Percentiles rank a stretch among this genome's conserved stretches.
Evolutionary conservation across 2,113 vertebrate species (phyloP).

Genomic region (Patagioenas fasciata): DNA sequence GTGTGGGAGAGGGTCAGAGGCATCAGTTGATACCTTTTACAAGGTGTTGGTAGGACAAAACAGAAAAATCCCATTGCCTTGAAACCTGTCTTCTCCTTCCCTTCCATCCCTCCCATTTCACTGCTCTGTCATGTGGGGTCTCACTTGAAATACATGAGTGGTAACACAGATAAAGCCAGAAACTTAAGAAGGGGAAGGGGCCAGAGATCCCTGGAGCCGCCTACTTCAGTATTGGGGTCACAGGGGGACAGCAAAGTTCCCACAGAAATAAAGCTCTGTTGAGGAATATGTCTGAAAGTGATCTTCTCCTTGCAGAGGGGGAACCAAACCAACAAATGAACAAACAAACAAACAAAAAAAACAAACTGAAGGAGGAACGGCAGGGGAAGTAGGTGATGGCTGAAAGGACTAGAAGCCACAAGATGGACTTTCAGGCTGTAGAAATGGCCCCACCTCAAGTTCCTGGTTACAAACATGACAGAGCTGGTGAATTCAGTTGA

Average conservation of each 20-base stretch:
- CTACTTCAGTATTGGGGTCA: neutral
- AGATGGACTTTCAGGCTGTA: neutral
- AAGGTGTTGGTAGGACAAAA: neutral
- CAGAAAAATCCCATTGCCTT: neutral
- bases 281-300: neutral
- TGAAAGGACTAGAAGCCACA: neutral
- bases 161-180: neutral
- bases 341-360: too few species aligned
- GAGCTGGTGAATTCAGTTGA: rapidly evolving
- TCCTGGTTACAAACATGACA: neutral
- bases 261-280: neutral
- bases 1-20: neutral
- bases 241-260: neutral
- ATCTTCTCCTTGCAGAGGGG: too few species aligned
- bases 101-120: neutral
- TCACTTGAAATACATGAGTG: neutral
- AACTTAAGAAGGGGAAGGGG: neutral
- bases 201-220: neutral
- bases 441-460: neutral
- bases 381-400: neutral
- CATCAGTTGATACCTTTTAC: neutral
- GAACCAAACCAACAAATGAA: too few species aligned
- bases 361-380: neutral
- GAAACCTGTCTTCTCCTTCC: neutral
- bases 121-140: neutral